phyloP scores from a whole-genome alignment of 2,797 vertebrate genomes.

The Dryobates pubescens region DNA sequence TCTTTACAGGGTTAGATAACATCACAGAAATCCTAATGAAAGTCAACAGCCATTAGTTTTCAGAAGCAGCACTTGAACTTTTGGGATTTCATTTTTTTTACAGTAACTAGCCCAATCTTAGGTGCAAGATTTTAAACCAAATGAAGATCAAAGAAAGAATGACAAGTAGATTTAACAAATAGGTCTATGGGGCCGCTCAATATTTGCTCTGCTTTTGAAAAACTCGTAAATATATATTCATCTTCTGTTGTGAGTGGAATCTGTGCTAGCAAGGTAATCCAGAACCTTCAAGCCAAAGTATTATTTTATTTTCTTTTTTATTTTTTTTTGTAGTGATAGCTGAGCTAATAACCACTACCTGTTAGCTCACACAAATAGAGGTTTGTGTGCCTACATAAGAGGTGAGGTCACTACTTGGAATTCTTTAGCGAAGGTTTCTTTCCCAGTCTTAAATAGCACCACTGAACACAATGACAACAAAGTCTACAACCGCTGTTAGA shows the following conservation, averaged over 20 bases:
- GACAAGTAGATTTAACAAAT: slow-evolving; percentile 70
- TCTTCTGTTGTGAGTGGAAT: slow-evolving; percentile 35
- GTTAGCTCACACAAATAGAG: not conserved
- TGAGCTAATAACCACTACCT: slow-evolving; percentile 9
- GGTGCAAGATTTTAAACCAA: slow-evolving; percentile 59
- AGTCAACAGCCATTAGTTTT: slow-evolving; percentile 82
- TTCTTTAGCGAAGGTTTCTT: not conserved
- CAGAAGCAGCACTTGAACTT: slow-evolving; percentile 81
- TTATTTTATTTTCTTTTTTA: not conserved
- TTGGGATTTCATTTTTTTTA: slow-evolving; percentile 31
- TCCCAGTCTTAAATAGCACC: not conserved
- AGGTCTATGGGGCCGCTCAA: not conserved
- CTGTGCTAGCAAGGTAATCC: slow-evolving; percentile 5
- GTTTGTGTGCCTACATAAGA: not conserved
- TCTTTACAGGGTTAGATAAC: slow-evolving; percentile 80
- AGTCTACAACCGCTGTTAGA: not conserved
- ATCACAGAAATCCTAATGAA: slow-evolving; percentile 78
- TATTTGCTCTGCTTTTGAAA: slow-evolving; percentile 58
- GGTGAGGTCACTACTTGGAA: not conserved
- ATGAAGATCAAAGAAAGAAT: slow-evolving; percentile 77
- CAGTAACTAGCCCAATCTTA: slow-evolving; percentile 24
- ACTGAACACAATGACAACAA: not conserved
- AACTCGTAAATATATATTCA: slow-evolving; percentile 44
- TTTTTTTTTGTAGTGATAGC: not conserved
- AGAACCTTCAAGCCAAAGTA: slow-evolving; percentile 2